Evolutionary conservation across 1,140 invertebrate genomes (phyloP), one percentile per base, ranked within the genome.

Genomic region (Drosophila simulans): DNA sequence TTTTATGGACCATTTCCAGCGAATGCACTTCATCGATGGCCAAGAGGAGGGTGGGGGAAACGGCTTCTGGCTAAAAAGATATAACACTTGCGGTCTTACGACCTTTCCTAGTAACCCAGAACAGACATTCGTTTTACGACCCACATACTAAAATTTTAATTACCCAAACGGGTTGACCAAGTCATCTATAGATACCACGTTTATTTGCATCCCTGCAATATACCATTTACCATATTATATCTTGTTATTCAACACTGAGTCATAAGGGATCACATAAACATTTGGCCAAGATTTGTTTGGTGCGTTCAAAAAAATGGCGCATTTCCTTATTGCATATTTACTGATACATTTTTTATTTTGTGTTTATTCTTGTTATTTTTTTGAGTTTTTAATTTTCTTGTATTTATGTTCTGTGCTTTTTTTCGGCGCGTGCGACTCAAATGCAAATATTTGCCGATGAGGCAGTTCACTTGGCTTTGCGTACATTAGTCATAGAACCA

Each of bases 371-470:
- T 45, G 34, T 37, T n/a, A 52, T 65, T 56, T 57, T 57, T 31
- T 48, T 45, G 65, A 5, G 34, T 12, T 40, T 58, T 46, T 57
- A 40, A 40, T 65, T 46, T 56, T 37, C 34, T 55, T 40, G 43
- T 51, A 20, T 72, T 68, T 35, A 37, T 60, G 37, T 48, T 48
- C 37, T 17, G 11, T 53, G 4, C 46, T 57, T 45, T 46, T 53
- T 56, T 37, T 65, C 20, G 42, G 31, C 56, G 64, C 79, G 58
- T 83, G 75, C 56, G 74, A 68, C 60, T 77, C 66, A 73, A 69
- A 69, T 69, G 77, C 77, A 86, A 86, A 86, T 86, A 84, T 84
- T 84, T 84, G 82, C 77, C 72, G 40, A 84, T 81, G 72, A 62
- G 59, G 73, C 81, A 60, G 34, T 77, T 84, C 55, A 45, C 35